A percentile compares a stretch with the other conserved stretches of the same genome.
Conservation (phyloP, 2,888 invertebrate species). For the Diarsia brunnea region DNA sequence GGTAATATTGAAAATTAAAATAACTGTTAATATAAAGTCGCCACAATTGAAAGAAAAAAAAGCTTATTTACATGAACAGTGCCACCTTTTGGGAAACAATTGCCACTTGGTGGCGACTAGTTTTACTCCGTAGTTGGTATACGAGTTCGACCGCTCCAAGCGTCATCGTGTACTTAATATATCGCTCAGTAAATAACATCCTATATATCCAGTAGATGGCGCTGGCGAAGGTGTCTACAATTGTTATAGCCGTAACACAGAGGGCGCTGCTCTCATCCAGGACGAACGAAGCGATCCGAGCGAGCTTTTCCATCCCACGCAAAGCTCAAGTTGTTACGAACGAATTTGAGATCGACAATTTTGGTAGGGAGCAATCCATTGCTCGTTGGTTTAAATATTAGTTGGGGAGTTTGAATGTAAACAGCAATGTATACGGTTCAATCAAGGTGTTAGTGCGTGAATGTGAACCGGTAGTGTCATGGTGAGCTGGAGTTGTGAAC, state of each 20-base stretch:
- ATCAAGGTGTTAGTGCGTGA: constrained; percentile 23
- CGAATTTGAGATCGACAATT: constrained; percentile 10
- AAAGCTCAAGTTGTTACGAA: constrained; percentile 49
- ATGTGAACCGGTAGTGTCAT: constrained; percentile 58
- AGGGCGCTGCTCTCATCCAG: constrained; percentile 62
- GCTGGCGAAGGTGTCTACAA: constrained; percentile 47
- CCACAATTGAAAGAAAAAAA: background rate
- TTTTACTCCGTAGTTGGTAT: background rate
- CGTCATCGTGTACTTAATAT: background rate
- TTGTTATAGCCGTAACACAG: constrained; percentile 55
- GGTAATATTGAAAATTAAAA: too few species aligned
- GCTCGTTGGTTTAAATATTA: constrained; percentile 51
- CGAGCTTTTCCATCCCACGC: constrained; percentile 73
- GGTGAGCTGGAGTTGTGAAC: constrained; percentile 79
- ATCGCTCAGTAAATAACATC: background rate
- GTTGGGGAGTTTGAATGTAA: background rate
- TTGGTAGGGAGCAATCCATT: constrained; percentile 66
- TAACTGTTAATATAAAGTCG: too few species aligned
- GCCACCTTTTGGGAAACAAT: constrained; percentile 39
- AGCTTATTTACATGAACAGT: constrained; percentile 1
- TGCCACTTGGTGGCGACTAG: background rate
- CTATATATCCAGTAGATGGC: constrained; percentile 71
- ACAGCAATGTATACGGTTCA: constrained; percentile 60
- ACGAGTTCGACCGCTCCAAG: background rate
- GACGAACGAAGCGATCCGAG: constrained; percentile 51